phyloP scores from a whole-genome alignment of 2,888 invertebrate genomes.

The Neuroscelio doddi region DNA sequence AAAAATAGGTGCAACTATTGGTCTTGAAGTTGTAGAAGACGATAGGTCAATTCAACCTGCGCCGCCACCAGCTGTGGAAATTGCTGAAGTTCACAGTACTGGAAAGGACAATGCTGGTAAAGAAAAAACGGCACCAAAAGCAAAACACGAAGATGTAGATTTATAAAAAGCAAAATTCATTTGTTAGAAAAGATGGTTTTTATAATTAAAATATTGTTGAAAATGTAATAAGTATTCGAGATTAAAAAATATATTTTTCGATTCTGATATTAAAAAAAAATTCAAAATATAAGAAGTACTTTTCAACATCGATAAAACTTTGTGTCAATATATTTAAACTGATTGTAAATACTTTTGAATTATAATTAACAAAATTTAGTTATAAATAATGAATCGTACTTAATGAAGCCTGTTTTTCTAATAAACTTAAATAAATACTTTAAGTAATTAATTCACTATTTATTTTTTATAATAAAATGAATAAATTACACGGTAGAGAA shows the following conservation, averaged over 20 bases:
- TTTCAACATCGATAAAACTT: too few species aligned
- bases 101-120: slow-evolving; percentile 51
- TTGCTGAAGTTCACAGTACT: slow-evolving; percentile 64
- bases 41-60: slow-evolving; percentile 73
- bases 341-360: too few species aligned
- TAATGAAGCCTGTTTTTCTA: too few species aligned
- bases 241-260: slow-evolving; percentile 3
- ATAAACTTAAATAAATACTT: too few species aligned
- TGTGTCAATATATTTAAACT: too few species aligned
- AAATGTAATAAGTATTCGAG: not conserved
- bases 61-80: slow-evolving; percentile 63
- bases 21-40: slow-evolving; percentile 82
- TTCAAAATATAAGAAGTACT: too few species aligned
- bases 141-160: slow-evolving; percentile 62
- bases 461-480: too few species aligned
- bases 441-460: too few species aligned
- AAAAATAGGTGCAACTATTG: slow-evolving; percentile 89
- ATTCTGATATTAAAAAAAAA: not conserved
- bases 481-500: too few species aligned
- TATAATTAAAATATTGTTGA: slow-evolving; percentile 5
- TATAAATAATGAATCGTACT: too few species aligned
- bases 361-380: too few species aligned
- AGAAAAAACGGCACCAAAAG: slow-evolving; percentile 59
- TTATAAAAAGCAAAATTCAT: slow-evolving; percentile 47
- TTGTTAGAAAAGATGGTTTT: not conserved